These are phyloP conservation scores for Sipha maydis DNA, from an alignment of 2,888 invertebrate genomes.

Conservation along the genomic window DNA sequence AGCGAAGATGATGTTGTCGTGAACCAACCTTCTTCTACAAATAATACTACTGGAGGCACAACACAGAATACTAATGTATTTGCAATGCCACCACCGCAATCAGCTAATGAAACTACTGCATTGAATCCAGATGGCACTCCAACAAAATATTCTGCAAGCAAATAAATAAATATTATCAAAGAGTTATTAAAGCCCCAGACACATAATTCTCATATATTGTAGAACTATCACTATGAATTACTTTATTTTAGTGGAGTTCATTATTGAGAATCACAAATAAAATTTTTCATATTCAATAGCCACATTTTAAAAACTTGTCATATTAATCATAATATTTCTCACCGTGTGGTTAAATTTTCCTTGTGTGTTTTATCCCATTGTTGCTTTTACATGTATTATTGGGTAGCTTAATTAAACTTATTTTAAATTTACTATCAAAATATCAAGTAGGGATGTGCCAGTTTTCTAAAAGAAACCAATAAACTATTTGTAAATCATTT, in stretches of 20 bases:
- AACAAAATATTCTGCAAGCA: slow-evolving; percentile 70
- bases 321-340: slow-evolving; percentile 8
- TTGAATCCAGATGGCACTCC: slow-evolving; percentile 69
- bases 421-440: not conserved
- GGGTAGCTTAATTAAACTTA: not conserved
- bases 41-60: slow-evolving; percentile 72
- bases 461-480: not conserved
- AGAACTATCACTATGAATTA: not conserved
- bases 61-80: slow-evolving; percentile 72
- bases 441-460: not conserved
- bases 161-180: slow-evolving; percentile 15
- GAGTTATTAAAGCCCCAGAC: slow-evolving; percentile 6
- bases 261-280: not conserved
- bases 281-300: slow-evolving; percentile 17
- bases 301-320: slow-evolving; percentile 26
- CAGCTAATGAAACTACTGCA: slow-evolving; percentile 77
- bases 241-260: not conserved
- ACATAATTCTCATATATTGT: not conserved
- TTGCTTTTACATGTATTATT: slow-evolving; percentile 15
- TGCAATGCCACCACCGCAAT: slow-evolving; percentile 73
- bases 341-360: not conserved
- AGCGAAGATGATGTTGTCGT: slow-evolving; percentile 66
- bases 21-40: slow-evolving; percentile 68
- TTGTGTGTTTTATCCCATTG: slow-evolving; percentile 10
- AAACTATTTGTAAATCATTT: not conserved